Base-by-base conservation (phyloP, 1,140 invertebrate species). In the Patella vulgata region DNA sequence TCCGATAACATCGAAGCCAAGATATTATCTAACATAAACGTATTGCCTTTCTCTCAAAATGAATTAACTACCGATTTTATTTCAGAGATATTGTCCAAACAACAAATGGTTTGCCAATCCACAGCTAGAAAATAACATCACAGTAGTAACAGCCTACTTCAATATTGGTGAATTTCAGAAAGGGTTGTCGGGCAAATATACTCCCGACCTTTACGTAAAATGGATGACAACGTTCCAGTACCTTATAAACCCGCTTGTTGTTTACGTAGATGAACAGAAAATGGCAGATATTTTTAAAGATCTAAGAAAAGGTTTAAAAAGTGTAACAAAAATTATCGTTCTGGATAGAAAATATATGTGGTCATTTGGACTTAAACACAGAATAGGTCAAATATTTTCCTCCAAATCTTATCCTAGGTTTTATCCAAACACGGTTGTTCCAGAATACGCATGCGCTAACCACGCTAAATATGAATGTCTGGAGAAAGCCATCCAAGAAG, bases 131-230 rank as follows among this genome's bases (percentile, higher is more conserved):
- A n/a, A n/a, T n/a, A n/a, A n/a, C n/a, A 28, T 77, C 14, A 81
- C 79, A 0, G 51, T 79, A 5, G 68, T 79, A 0, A 74, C 77
- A 19, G 75, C 71, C 3, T 81, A 70, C 54, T 71, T 76, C 28
- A 66, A 78, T 48, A 56, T 79, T 11, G 75, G 75, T 8, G 6
- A 48, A 8, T 78, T 80, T 46, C 46, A 53, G 25, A 80, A 80
- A 66, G 73, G 68, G 11, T 11, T 0, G 1, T 5, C 21, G 0
- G 6, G 11, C 0, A 3, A 42, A 14, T 53, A 61, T 40, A 46
- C 43, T 8, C 27, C 44, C 17, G 0, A 51, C 21, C 39, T 54
- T 14, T 78, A 77, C 42, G 17, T 30, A 17, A 14, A 57, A 2
- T 73, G 70, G 68, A 27, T 64, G 17, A 12, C 6, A 3, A 36